Evolutionary conservation across 2,888 invertebrate species (phyloP), one percentile per base, ranked within the genome.

Genomic region (Sphaeridia pumilis): DNA sequence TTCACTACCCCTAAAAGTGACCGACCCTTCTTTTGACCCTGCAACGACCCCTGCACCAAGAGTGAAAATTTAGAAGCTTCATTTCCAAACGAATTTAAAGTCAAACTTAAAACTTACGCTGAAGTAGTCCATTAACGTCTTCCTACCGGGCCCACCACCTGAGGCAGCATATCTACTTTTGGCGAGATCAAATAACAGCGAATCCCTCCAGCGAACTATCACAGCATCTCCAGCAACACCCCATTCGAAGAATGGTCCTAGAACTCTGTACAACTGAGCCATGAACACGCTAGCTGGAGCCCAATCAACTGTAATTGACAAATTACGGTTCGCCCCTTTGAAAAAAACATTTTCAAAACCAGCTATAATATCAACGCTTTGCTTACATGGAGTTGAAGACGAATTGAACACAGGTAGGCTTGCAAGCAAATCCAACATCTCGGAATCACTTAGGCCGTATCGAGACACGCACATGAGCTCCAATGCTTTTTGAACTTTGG

Each of bases 381-480:
- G 66, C 76, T 75, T 66, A 81, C 81, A 72, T 63, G 80, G 79
- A 41, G 81, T 81, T 61, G 76, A 76, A 52, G 75, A 75, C 59
- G 78, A 79, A 58, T 80, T 75, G 60, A 81, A 82, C 59, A 75
- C 73, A 36, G 77, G 74, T 65, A 80, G 78, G 64, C 78, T 78
- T 0, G 81, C 79, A 56, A 83, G 66, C 57, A 82, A 70, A 66
- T 82, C 85, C 66, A 84, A 72, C 70, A 86, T 82, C 73, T 90
- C 89, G 3, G 83, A 82, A 67, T 86, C 85, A 21, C 83, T 81
- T 43, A 89, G 74, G 2, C 89, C 89, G 67, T 83, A 78, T 50
- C 84, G 78, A 5, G 87, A 78, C 2, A 83, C 81, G 0, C 83
- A 58, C 35, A 58, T 53, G 10, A 55, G 54, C 31, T 50, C 55